These are phyloP conservation scores for Brachypteracias leptosomus DNA, from an alignment of 2,113 vertebrate genomes.

Conservation along the genomic window DNA sequence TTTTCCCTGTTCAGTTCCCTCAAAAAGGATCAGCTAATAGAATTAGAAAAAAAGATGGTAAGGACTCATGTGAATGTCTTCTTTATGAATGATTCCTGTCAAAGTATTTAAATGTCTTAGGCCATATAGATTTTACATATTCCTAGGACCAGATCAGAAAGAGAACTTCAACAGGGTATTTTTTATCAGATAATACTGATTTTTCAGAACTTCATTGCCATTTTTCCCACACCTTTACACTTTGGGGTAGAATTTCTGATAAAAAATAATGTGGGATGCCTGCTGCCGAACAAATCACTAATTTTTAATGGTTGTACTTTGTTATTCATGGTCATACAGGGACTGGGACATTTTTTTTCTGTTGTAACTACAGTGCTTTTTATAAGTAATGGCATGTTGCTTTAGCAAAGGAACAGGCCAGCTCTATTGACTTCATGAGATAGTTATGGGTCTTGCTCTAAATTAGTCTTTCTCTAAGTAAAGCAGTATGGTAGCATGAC, in stretches of 20 bases:
- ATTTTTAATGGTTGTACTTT: neutral
- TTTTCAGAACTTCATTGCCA: accelerated
- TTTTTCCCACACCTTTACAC: neutral
- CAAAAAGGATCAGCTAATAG: neutral
- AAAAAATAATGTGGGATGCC: neutral
- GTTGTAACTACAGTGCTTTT: neutral
- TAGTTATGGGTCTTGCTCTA: neutral
- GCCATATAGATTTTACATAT: neutral
- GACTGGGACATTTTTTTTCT: neutral
- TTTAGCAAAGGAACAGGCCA: neutral
- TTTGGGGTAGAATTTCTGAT: neutral
- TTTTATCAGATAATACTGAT: neutral
- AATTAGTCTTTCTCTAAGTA: neutral
- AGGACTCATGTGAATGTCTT: neutral
- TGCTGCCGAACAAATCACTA: neutral
- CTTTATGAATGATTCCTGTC: neutral
- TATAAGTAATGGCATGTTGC: neutral
- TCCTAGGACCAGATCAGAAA: neutral
- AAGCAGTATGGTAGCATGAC: neutral
- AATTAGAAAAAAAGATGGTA: neutral
- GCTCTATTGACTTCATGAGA: neutral
- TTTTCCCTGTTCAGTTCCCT: neutral
- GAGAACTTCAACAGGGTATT: neutral
- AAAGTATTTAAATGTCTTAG: neutral
- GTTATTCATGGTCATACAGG: neutral